Evolutionary conservation across 2,797 vertebrate species (phyloP), one percentile per base, ranked within the genome.

Genomic region (Helarctos malayanus): DNA sequence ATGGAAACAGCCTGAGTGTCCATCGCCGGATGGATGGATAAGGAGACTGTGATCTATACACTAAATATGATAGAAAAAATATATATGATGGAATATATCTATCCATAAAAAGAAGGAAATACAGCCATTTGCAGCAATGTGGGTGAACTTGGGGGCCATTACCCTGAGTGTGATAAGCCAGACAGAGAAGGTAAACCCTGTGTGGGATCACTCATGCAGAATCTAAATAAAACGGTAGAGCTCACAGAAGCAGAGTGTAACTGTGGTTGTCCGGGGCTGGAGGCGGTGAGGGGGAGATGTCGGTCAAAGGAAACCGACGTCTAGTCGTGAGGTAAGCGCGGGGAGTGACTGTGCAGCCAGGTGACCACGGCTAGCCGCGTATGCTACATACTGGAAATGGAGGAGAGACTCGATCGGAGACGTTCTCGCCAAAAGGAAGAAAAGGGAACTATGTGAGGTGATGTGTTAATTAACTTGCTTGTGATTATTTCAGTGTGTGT

Each of bases 291-390:
- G 14, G 71, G n/a, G 41, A 14, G 25, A 2, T 0, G 14, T 47
- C 2, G 14, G 71, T 16, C 71, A 29, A 23, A 73, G 41, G 41
- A 14, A 25, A 73, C 41, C 3, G 3, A 16, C 25, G 2, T 75
- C 7, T 9, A 19, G 41, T 3, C 7, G 10, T 41, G 4, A 29
- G 14, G 71, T 41, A 8, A 9, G 14, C 7, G 0, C 2, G n/a
- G 65, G 65, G 65, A 25, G 71, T 1, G 7, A 47, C 71, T 14
- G 1, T 15, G 41, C 7, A 15, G 71, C 71, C 13, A 1, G 1
- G 71, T 3, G 14, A 29, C 41, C 41, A 13, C 6, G 38, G 41
- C 7, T 5, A 16, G 27, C 41, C 2, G 3, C 0, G 3, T 1
- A 16, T 2, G 13, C 32, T 19, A 16, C 71, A 29, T 4, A 15